Base-by-base conservation (phyloP, 1,140 invertebrate genomes). In the Bicyclus anynana region DNA sequence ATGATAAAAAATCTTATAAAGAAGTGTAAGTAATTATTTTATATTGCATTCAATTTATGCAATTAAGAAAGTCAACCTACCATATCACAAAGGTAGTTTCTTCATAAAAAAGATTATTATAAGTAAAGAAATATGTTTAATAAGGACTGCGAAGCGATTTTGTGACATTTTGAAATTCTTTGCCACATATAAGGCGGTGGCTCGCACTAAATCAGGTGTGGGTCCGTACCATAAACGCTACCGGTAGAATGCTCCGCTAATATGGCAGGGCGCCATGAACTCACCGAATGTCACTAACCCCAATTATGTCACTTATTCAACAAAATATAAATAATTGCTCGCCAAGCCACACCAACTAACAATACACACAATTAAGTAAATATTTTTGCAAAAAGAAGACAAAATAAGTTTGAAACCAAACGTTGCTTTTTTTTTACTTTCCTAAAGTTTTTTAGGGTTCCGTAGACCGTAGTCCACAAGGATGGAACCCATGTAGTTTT, bases 101-200 rank as follows among this genome's bases (percentile, higher is more conserved):
- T 38, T 17, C 37, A 4, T 6, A 5, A 14, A 38, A 38, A 5
- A 38, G 5, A 16, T 38, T 38, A 33, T 38, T 6, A 16, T 7
- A 16, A 38, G 37, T 38, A 38, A 44, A 44, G 5, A 40, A 40
- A 17, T 44, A 44, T 20, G 5, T 5, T 20, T 44, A 44, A 44
- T 44, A 12, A 20, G 17, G 40, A 2, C 40, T 20, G 10, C 17
- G 6, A 10, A 18, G 26, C 26, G 38, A 57, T 50, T 57, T 51
- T 42, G 48, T 44, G 55, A 57, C 21, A 51, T 57, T 57, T 51
- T 51, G 48, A 51, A 18, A 57, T 57, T 50, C 47, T 50, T 44
- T 17, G 12, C 26, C 55, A 20, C 26, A 44, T 57, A 51, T 44
- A 44, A 44, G 55, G 55, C 7, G 38, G 55, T 49, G 18, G 48